Evolutionary conservation across 1,140 invertebrate species (phyloP).

Genomic region (Polyergus mexicanus): DNA sequence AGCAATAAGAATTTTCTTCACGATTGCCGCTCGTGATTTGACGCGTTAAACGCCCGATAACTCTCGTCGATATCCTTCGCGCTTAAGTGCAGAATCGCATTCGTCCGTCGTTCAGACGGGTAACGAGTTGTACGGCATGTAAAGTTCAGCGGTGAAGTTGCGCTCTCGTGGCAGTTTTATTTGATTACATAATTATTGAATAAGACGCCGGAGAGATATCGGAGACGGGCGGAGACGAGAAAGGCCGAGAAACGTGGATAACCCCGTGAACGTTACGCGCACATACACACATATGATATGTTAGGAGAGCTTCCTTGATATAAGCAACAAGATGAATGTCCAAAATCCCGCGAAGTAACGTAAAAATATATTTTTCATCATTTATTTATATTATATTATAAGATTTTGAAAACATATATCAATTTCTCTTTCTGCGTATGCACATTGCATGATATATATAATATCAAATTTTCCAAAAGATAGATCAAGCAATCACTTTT

Average conservation of each 20-base stretch:
- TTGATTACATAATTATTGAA: conserved; percentile 83
- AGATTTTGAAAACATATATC: not conserved
- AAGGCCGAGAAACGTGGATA: conserved; percentile 35
- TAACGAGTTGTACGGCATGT: conserved; percentile 41
- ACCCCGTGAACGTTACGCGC: not conserved
- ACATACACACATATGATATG: not conserved
- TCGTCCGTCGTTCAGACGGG: not conserved
- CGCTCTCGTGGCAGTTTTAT: conserved; percentile 75
- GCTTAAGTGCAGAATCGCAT: conserved; percentile 34
- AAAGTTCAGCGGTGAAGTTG: conserved; percentile 80
- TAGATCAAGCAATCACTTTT: no score
- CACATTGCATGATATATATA: no score
- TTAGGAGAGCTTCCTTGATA: not conserved
- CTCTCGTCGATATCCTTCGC: conserved; percentile 13
- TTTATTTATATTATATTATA: not conserved
- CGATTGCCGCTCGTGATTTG: not conserved
- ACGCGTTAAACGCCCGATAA: not conserved
- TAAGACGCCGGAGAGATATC: conserved; percentile 54
- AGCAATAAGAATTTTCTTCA: not conserved
- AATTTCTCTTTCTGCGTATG: no score
- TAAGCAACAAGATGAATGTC: not conserved
- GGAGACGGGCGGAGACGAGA: not conserved
- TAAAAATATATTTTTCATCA: not conserved
- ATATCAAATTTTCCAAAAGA: no score
- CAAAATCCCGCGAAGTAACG: not conserved